A percentile compares a stretch with the other conserved stretches of the same genome.
Evolutionary conservation across 2,888 invertebrate species (phyloP).

Genomic region (Oasisia sp.): DNA sequence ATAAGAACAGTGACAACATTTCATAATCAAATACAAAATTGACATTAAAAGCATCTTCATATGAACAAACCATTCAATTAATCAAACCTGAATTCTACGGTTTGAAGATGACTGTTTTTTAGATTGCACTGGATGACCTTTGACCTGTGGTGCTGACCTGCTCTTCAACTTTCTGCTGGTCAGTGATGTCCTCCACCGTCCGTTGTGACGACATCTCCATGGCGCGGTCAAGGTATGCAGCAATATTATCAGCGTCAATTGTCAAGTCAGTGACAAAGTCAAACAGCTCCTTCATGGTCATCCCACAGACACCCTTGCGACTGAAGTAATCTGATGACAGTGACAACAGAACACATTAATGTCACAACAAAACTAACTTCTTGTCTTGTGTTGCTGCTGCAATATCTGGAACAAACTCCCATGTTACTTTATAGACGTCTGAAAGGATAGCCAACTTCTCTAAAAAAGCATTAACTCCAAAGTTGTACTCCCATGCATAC

Average conservation of each 20-base stretch:
- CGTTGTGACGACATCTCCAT: constrained; percentile 56
- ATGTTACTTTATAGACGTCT: too few relatives aligned
- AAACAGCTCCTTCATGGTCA: constrained; percentile 91
- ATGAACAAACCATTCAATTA: too few relatives aligned
- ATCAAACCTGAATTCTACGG: too few relatives aligned
- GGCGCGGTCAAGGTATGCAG: constrained; percentile 63
- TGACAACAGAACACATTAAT: background rate
- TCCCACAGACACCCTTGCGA: constrained; percentile 85
- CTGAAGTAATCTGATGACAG: constrained; percentile 81
- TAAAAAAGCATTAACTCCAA: too few relatives aligned
- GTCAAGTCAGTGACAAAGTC: constrained; percentile 94
- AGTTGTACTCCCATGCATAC: too few relatives aligned
- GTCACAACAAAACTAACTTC: background rate
- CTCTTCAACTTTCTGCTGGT: constrained; percentile 82
- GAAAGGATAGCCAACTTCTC: too few relatives aligned
- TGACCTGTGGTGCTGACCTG: constrained; percentile 67
- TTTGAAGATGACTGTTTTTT: background rate
- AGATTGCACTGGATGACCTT: background rate
- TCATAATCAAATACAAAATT: too few relatives aligned
- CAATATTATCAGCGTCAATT: constrained; percentile 83
- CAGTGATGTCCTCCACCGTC: constrained; percentile 73
- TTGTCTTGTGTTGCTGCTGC: background rate
- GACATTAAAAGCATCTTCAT: too few relatives aligned
- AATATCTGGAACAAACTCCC: background rate
- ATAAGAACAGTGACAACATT: too few relatives aligned